A percentile compares a stretch with the other conserved stretches of the same genome.
These are phyloP conservation scores for Polylopha cassiicola DNA, from an alignment of 2,888 invertebrate genomes.

Conservation along the genomic window DNA sequence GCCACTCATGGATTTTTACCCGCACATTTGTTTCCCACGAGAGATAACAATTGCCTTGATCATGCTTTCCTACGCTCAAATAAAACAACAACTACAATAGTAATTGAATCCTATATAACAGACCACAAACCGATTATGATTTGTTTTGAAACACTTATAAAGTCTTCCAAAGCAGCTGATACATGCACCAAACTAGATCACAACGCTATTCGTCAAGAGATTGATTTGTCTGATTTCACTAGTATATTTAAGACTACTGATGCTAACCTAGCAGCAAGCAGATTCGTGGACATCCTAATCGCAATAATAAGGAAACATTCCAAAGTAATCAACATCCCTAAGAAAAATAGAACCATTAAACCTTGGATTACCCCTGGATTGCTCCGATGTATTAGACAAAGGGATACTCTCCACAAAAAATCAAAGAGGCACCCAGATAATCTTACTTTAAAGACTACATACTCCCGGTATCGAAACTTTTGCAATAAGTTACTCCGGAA, in stretches of 20 bases:
- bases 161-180: not conserved
- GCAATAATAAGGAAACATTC: not conserved
- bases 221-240: not conserved
- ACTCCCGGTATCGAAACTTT: slow-evolving; percentile 28
- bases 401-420: slow-evolving; percentile 22
- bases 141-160: not conserved
- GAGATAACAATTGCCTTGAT: slow-evolving; percentile 25
- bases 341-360: slow-evolving; percentile 18
- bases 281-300: not conserved
- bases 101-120: slow-evolving; percentile 17
- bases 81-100: slow-evolving; percentile 7
- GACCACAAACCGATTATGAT: slow-evolving; percentile 22
- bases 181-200: not conserved
- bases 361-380: slow-evolving; percentile 27
- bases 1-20: slow-evolving; percentile 21
- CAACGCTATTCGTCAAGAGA: slow-evolving; percentile 1
- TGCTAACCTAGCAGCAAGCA: not conserved
- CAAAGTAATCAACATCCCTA: not conserved
- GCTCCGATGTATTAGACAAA: slow-evolving; percentile 25
- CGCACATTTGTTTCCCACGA: slow-evolving; percentile 19
- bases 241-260: not conserved
- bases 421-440: slow-evolving; percentile 18
- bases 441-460: slow-evolving; percentile 15
- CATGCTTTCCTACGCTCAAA: slow-evolving; percentile 19
- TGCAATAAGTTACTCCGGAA: slow-evolving; percentile 27